Evolutionary conservation across 2,113 vertebrate species (phyloP).

Genomic region (Amazona vittata): DNA sequence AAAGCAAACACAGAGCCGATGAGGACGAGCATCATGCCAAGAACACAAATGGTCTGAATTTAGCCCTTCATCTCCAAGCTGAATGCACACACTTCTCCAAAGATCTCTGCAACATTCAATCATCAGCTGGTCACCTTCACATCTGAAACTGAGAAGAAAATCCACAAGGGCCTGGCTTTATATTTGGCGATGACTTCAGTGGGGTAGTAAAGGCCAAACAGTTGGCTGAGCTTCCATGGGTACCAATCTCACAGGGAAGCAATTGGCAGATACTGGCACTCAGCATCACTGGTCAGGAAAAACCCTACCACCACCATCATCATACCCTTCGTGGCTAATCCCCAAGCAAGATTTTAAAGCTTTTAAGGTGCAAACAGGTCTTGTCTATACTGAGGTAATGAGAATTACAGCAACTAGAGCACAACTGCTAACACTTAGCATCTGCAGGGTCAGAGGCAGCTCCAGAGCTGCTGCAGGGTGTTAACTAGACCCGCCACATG

Average conservation of each 20-base stretch:
- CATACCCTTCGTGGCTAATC: neutral
- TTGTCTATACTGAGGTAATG: slow-evolving; percentile 26
- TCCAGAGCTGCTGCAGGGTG: neutral
- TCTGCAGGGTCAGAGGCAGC: slow-evolving; percentile 24
- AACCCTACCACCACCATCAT: neutral
- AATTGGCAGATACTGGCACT: neutral
- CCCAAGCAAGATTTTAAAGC: neutral
- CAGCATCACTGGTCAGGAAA: neutral
- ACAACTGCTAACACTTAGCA: slow-evolving; percentile 16
- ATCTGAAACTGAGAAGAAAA: slow-evolving; percentile 44
- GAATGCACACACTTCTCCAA: neutral
- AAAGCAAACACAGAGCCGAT: slow-evolving; percentile 40
- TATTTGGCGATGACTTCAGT: neutral
- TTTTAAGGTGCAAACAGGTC: slow-evolving; percentile 39
- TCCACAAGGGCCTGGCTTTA: neutral
- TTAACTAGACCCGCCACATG: slow-evolving; percentile 4
- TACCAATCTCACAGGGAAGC: neutral
- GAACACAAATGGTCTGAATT: slow-evolving; percentile 58
- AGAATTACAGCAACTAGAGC: slow-evolving; percentile 11
- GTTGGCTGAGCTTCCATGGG: neutral
- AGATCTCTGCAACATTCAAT: slow-evolving; percentile 28
- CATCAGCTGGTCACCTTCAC: slow-evolving; percentile 47
- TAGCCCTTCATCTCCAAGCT: slow-evolving; percentile 30
- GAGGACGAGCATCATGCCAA: slow-evolving; percentile 15
- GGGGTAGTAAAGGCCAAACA: neutral